Conservation (phyloP, 2,113 vertebrate species). For the Labrus mixtus region DNA sequence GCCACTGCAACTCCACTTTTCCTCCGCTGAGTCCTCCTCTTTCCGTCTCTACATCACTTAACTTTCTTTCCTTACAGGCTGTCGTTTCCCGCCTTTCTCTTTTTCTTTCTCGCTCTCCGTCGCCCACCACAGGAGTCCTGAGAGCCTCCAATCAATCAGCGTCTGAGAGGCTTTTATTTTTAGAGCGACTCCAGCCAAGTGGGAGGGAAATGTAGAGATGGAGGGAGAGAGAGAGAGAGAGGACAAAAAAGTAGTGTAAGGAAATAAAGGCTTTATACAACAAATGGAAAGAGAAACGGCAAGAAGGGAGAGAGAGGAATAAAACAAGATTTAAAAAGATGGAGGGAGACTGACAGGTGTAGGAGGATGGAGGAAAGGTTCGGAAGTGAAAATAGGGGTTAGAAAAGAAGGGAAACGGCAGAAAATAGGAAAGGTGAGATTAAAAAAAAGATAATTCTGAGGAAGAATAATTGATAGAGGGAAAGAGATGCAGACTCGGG, state of each 20-base stretch:
- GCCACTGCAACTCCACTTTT: not conserved
- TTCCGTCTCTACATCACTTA: constrained; percentile 23
- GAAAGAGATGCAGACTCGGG: no score
- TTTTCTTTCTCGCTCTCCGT: constrained; percentile 34
- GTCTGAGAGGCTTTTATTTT: constrained; percentile 75
- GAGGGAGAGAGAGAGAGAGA: not conserved
- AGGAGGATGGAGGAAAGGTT: not conserved
- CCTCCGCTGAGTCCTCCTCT: not conserved
- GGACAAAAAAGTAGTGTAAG: constrained; percentile 5
- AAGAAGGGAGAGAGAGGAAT: not conserved
- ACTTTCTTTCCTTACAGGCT: not conserved
- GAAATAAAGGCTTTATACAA: constrained; percentile 5
- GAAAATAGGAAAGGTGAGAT: no score
- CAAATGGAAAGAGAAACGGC: constrained; percentile 1
- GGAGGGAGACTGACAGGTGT: not conserved
- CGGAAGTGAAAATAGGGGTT: not conserved
- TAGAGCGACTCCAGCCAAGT: constrained; percentile 90
- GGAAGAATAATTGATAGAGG: no score
- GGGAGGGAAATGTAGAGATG: constrained; percentile 55
- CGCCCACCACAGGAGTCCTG: constrained; percentile 67
- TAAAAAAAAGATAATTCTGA: no score
- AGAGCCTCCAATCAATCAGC: constrained; percentile 78
- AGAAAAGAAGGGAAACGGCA: not conserved
- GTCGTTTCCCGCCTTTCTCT: not conserved
- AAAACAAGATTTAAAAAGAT: not conserved